Base-by-base conservation (phyloP, 2,113 vertebrate genomes). In the Lucifuga dentata region DNA sequence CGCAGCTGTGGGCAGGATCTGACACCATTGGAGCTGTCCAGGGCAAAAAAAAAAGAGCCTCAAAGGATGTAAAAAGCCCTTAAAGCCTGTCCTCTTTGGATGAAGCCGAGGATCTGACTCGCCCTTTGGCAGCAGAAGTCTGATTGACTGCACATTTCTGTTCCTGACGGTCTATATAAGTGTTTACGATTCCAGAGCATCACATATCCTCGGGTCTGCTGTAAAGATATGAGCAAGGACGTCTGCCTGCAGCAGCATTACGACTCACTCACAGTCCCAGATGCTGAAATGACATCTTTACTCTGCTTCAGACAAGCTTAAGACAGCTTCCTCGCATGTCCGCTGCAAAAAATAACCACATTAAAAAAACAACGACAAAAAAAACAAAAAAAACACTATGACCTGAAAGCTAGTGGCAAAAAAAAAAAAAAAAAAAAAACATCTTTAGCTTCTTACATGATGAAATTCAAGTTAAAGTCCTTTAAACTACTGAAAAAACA, bases 1-100 rank as follows among this genome's bases (percentile, higher is more conserved):
- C 56, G 32, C 69, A 83, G 71, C 76, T 86, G 80, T 1, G 55
- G 78, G 70, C 78, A 77, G 72, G 80, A 88, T 78, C 51, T 79
- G 73, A 85, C 81, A 82, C 74, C 2, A 12, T 64, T 58, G 76
- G 21, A 21, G 49, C 48, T 16, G 24, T 52, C 73, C n/a, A 5
- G 43, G 56, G 40, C 57, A 17, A 3, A 6, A 39, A 58, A 29
- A 55, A 56, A 53, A 56, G 45, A 40, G 16, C 13, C 65, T 40
- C 40, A 60, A 21, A 45, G 74, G 69, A 86, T 73, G 78, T 50
- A 36, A 70, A 70, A 68, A 65, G 35, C 46, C 56, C 63, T 73
- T 56, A 60, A 78, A 78, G 36, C 46, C 39, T 12, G 57, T 68
- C n/a, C 56, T 68, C 50, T 69, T 46, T 63, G 80, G 56, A 68